These are phyloP conservation scores for Carterocephalus palaemon DNA, from an alignment of 2,888 invertebrate genomes.

Conservation along the genomic window DNA sequence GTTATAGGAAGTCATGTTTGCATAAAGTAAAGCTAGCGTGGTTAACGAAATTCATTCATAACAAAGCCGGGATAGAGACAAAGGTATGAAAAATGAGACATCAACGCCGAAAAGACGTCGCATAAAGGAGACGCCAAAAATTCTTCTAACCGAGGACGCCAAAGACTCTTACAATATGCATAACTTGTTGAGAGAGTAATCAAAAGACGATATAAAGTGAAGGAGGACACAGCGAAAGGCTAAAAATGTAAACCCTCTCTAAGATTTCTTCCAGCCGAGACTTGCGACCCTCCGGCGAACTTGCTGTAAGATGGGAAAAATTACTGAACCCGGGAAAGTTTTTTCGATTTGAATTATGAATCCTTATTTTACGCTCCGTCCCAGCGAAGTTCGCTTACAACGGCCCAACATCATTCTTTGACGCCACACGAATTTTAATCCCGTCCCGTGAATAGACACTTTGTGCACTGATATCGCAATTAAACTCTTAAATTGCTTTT, in stretches of 20 bases:
- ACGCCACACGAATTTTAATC: constrained; percentile 59
- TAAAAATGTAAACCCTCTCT: constrained; percentile 76
- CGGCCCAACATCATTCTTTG: constrained; percentile 58
- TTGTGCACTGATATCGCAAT: constrained; percentile 29
- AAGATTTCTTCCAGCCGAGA: constrained; percentile 69
- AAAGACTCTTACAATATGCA: constrained; percentile 74
- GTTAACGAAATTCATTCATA: constrained; percentile 59
- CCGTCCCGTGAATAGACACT: constrained; percentile 45
- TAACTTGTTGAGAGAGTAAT: constrained; percentile 79
- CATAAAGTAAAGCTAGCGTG: constrained; percentile 21
- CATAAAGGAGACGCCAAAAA: constrained; percentile 62
- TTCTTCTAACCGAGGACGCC: constrained; percentile 58
- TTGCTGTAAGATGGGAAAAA: constrained; percentile 77
- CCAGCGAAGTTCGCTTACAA: constrained; percentile 70
- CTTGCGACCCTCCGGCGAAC: constrained; percentile 68
- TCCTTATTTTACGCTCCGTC: constrained; percentile 74
- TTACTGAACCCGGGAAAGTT: constrained; percentile 72
- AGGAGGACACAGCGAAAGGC: constrained; percentile 75
- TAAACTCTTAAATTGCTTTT: constrained; percentile 10
- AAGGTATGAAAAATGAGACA: constrained; percentile 64
- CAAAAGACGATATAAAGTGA: constrained; percentile 78
- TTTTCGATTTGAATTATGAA: constrained; percentile 79
- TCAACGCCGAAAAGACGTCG: constrained; percentile 52
- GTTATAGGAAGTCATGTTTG: too few species aligned
- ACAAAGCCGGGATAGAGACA: constrained; percentile 55